Evolutionary conservation across 2,888 invertebrate species (phyloP).

Genomic region (Keiferia lycopersicella): DNA sequence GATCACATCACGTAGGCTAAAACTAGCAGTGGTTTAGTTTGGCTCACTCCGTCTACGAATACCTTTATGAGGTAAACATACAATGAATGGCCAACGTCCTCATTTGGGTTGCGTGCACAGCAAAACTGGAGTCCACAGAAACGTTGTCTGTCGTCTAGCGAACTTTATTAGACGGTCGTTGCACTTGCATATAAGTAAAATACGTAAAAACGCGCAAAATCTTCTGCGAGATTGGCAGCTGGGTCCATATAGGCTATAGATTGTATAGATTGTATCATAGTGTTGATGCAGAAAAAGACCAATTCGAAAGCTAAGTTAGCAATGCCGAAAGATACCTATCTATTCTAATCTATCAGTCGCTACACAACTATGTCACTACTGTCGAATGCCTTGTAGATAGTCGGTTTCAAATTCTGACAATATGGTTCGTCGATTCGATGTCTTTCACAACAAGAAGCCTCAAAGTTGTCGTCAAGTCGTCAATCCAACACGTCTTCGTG

Average conservation of each 20-base stretch:
- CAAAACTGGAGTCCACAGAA: conserved; percentile 31
- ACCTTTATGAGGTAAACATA: not conserved
- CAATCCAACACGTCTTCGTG: not conserved
- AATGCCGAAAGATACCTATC: too few species aligned
- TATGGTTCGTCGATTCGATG: too few species aligned
- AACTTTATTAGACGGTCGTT: conserved; percentile 22
- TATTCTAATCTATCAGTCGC: too few species aligned
- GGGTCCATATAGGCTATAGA: too few species aligned
- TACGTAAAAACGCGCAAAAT: too few species aligned
- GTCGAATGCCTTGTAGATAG: too few species aligned
- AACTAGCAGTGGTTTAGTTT: not conserved
- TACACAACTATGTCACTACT: too few species aligned
- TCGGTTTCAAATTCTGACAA: too few species aligned
- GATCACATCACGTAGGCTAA: too few species aligned
- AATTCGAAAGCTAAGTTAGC: too few species aligned
- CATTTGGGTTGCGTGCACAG: conserved; percentile 46
- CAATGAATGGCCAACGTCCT: conserved; percentile 41
- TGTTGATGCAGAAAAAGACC: too few species aligned
- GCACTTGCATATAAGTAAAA: conserved; percentile 9
- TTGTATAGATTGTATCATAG: too few species aligned
- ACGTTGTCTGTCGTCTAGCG: not conserved
- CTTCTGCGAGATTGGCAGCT: not conserved
- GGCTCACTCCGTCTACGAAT: not conserved
- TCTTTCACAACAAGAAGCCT: not conserved
- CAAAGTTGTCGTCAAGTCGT: not conserved